A percentile compares a stretch with the other conserved stretches of the same genome.
phyloP scores from a whole-genome alignment of 2,113 vertebrate genomes.

The Rana temporaria region DNA sequence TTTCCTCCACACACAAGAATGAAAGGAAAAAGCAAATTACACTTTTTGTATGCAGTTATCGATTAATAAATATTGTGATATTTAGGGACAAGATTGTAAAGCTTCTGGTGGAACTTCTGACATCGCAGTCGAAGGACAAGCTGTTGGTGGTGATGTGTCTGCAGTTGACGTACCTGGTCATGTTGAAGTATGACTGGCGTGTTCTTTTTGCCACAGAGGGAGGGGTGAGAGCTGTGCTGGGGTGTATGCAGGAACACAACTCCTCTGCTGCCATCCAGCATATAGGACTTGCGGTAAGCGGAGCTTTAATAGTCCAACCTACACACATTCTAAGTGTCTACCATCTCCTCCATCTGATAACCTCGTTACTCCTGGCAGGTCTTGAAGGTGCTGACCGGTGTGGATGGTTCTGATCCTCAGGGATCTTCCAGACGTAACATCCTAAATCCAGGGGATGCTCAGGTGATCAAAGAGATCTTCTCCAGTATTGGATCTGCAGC shows the following conservation, averaged over 20 bases:
- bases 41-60: no score
- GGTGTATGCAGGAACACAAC: slow-evolving; percentile 85
- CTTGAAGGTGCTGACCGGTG: slow-evolving; percentile 88
- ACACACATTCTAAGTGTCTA: not conserved
- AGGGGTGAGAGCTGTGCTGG: slow-evolving; percentile 86
- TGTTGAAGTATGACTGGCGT: slow-evolving; percentile 86
- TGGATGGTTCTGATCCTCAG: slow-evolving; percentile 75
- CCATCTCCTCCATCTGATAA: not conserved
- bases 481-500: slow-evolving; percentile 93
- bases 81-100: slow-evolving; percentile 90
- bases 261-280: slow-evolving; percentile 81
- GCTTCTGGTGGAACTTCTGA: slow-evolving; percentile 83
- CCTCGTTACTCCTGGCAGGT: slow-evolving; percentile 68
- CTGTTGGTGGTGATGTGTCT: slow-evolving; percentile 72
- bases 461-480: slow-evolving; percentile 93
- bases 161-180: slow-evolving; percentile 79
- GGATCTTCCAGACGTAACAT: slow-evolving; percentile 61
- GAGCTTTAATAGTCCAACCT: not conserved
- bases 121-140: slow-evolving; percentile 75
- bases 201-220: slow-evolving; percentile 88
- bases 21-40: no score
- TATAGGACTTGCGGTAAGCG: slow-evolving; percentile 86
- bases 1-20: no score
- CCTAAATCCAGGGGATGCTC: slow-evolving; percentile 79
- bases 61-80: no score